Percentiles rank a stretch among this genome's conserved stretches.
Evolutionary conservation across 2,797 vertebrate genomes (phyloP).

Genomic region (Acanthopagrus latus): DNA sequence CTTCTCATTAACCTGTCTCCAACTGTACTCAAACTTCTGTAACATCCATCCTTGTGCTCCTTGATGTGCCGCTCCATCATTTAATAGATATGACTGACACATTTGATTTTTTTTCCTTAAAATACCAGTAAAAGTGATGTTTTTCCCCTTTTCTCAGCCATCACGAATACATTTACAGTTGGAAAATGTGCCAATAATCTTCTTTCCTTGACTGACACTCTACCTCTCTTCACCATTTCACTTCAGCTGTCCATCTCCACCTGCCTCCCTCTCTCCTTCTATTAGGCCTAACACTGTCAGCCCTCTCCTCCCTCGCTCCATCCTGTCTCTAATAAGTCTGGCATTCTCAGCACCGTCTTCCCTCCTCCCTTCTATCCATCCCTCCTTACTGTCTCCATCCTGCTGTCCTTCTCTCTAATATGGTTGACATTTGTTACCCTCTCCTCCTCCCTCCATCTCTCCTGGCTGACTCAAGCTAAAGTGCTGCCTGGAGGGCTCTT

Average conservation of each 20-base stretch:
- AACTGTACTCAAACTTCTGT: not conserved
- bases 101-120: not conserved
- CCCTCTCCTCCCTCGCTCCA: conserved; percentile 52
- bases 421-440: conserved; percentile 71
- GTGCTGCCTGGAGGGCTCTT: conserved; percentile 68
- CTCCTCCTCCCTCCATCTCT: conserved; percentile 59
- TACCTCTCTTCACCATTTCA: conserved; percentile 33
- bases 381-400: conserved; percentile 54
- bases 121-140: not conserved
- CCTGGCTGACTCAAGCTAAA: conserved; percentile 63
- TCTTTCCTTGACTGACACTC: conserved; percentile 40
- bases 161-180: conserved; percentile 33
- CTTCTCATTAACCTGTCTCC: conserved; percentile 16
- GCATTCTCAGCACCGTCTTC: conserved; percentile 60
- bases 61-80: not conserved
- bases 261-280: conserved; percentile 20
- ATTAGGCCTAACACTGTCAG: conserved; percentile 54
- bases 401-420: conserved; percentile 64
- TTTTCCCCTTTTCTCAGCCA: conserved; percentile 13
- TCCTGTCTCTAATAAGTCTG: conserved; percentile 69
- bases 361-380: conserved; percentile 30
- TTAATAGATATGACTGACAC: not conserved
- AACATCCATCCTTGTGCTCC: not conserved
- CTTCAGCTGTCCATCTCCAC: conserved; percentile 28
- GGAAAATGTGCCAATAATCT: conserved; percentile 25